Percentiles rank a stretch among this genome's conserved stretches.
phyloP scores from a whole-genome alignment of 2,888 invertebrate species.

The Phengaris arion region DNA sequence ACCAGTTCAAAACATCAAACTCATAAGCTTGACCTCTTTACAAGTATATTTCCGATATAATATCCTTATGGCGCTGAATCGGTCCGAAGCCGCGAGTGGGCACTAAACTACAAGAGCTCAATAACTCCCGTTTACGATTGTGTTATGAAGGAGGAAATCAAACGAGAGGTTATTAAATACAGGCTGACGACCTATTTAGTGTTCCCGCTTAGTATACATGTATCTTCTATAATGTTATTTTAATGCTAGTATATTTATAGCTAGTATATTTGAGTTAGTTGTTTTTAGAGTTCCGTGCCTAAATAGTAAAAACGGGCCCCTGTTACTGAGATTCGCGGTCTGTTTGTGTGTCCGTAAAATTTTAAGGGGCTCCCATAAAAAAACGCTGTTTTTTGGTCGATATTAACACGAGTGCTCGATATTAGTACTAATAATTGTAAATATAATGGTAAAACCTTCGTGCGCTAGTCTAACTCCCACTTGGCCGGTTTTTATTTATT shows the following conservation, averaged over 20 bases:
- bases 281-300: background rate
- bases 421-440: too few species aligned
- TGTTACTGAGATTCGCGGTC: too few species aligned
- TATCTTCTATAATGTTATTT: background rate
- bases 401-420: too few species aligned
- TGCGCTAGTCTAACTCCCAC: too few species aligned
- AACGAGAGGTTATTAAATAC: slow-evolving; percentile 12
- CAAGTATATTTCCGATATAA: slow-evolving; percentile 10
- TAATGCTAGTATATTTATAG: background rate
- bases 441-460: too few species aligned
- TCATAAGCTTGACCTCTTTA: background rate
- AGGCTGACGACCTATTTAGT: background rate
- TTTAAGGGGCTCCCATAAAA: too few species aligned
- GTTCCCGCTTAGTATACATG: background rate
- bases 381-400: too few species aligned
- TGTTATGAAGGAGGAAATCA: slow-evolving; percentile 17
- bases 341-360: too few species aligned
- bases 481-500: too few species aligned
- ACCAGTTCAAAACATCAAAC: background rate
- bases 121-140: background rate
- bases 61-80: slow-evolving; percentile 14
- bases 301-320: too few species aligned
- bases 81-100: background rate
- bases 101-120: slow-evolving; percentile 8
- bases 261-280: background rate